Percentiles rank a stretch among this genome's conserved stretches.
These are phyloP conservation scores for Ormyrus labotus DNA, from an alignment of 2,888 invertebrate genomes.

Conservation along the genomic window DNA sequence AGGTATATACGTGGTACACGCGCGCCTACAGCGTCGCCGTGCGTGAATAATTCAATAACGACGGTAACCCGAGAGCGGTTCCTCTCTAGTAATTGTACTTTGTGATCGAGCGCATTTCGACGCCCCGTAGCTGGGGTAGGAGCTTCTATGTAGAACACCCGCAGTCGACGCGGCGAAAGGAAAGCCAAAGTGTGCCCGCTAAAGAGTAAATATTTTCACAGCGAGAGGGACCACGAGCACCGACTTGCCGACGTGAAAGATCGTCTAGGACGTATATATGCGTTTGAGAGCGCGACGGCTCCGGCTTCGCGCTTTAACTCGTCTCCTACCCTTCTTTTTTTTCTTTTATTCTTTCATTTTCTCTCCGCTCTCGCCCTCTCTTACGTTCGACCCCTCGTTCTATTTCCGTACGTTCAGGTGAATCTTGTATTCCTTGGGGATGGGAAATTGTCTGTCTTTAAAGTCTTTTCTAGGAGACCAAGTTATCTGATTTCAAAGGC, in stretches of 20 bases:
- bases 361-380: too few relatives aligned
- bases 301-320: too few relatives aligned
- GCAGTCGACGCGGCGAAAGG: background rate
- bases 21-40: background rate
- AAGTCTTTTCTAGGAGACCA: conserved; percentile 20
- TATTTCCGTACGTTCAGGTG: background rate
- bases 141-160: background rate
- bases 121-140: too few relatives aligned
- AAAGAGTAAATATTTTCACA: conserved; percentile 38
- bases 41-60: conserved; percentile 24
- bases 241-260: too few relatives aligned
- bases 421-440: conserved; percentile 21
- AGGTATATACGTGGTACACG: background rate
- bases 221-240: background rate
- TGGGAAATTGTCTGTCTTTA: conserved; percentile 12
- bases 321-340: too few relatives aligned
- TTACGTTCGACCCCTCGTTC: too few relatives aligned
- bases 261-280: too few relatives aligned
- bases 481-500: background rate
- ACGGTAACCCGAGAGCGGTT: background rate
- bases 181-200: conserved; percentile 2
- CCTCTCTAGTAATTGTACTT: background rate
- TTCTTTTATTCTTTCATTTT: too few relatives aligned
- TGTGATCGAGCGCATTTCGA: background rate
- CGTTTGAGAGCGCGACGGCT: too few relatives aligned